These are phyloP conservation scores for Heliconius congener DNA, from an alignment of 1,140 invertebrate species.

Conservation along the genomic window DNA sequence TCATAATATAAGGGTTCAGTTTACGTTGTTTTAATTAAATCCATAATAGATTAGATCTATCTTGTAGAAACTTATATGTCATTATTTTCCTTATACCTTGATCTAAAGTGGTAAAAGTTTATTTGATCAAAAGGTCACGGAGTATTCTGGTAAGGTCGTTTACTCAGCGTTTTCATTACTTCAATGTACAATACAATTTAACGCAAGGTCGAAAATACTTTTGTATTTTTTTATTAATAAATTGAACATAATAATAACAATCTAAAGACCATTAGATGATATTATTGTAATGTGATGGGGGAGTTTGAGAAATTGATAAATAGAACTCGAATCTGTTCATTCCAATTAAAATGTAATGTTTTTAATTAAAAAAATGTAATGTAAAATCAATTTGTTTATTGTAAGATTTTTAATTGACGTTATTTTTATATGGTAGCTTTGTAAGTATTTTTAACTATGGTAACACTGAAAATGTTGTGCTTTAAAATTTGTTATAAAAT, in stretches of 20 bases:
- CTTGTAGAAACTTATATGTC: background rate
- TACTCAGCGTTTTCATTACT: slow-evolving; percentile 66
- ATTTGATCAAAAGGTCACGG: slow-evolving; percentile 42
- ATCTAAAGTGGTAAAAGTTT: slow-evolving; percentile 25
- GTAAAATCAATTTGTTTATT: no score
- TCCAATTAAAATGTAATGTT: background rate
- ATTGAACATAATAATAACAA: slow-evolving; percentile 26
- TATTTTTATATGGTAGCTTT: no score
- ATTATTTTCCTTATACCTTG: background rate
- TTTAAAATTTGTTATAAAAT: no score
- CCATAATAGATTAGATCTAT: background rate
- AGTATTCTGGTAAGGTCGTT: slow-evolving; percentile 69
- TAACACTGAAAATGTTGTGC: no score
- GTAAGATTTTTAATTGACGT: no score
- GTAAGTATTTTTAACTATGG: no score
- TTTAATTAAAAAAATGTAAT: background rate
- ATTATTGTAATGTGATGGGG: background rate
- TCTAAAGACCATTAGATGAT: background rate
- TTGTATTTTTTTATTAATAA: slow-evolving; percentile 45
- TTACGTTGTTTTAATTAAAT: background rate
- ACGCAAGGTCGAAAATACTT: slow-evolving; percentile 66
- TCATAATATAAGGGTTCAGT: background rate
- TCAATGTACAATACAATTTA: slow-evolving; percentile 65
- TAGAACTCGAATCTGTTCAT: background rate
- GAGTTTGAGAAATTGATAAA: no score